Conservation (phyloP, 2,888 invertebrate species). For the Catocala sponsa region DNA sequence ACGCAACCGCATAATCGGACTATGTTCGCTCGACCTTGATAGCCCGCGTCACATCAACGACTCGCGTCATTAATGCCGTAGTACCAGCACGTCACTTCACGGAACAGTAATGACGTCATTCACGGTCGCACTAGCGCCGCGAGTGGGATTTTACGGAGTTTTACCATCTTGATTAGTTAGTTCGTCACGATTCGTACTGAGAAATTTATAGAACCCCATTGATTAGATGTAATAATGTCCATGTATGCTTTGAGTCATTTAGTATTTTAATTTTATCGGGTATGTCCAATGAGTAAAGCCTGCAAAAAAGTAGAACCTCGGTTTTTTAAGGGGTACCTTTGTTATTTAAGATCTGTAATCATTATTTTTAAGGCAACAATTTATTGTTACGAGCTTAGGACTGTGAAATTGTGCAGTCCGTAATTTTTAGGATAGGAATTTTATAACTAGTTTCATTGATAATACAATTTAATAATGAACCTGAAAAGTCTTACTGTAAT, state of each 20-base stretch:
- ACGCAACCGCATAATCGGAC: conserved; percentile 62
- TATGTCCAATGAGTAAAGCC: neutral
- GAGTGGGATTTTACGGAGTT: conserved; percentile 50
- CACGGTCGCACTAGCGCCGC: conserved; percentile 41
- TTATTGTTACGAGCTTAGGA: too few species aligned
- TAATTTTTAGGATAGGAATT: too few species aligned
- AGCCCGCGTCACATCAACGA: conserved; percentile 36
- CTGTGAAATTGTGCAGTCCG: too few species aligned
- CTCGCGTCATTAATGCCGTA: conserved; percentile 40
- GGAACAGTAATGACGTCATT: conserved; percentile 51
- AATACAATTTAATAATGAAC: too few species aligned
- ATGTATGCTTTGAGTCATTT: conserved; percentile 32
- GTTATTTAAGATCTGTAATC: too few species aligned
- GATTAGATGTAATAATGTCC: conserved; percentile 33
- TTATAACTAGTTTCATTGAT: too few species aligned
- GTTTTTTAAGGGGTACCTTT: too few species aligned
- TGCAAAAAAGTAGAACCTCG: neutral
- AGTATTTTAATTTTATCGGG: conserved; percentile 12
- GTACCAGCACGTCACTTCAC: conserved; percentile 50
- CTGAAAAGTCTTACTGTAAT: too few species aligned
- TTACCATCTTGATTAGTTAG: conserved; percentile 28
- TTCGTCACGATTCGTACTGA: conserved; percentile 45
- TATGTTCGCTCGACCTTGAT: conserved; percentile 70
- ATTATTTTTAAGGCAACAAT: too few species aligned
- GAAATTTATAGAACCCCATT: conserved; percentile 44